phyloP scores from a whole-genome alignment of 2,888 invertebrate genomes.

The Drosophila sordidapex region DNA sequence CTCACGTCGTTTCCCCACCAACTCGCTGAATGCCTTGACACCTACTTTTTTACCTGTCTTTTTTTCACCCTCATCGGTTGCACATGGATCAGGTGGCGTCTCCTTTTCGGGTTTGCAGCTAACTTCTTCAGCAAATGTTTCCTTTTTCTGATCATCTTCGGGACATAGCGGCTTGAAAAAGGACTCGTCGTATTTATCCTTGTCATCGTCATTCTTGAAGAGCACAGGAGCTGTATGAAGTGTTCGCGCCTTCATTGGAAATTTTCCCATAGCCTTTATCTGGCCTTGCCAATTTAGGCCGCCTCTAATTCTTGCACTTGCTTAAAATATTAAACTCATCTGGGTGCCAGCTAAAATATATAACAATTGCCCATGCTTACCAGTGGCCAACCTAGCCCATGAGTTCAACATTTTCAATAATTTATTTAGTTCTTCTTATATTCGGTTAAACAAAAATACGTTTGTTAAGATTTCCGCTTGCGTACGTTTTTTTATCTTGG shows the following conservation, averaged over 20 bases:
- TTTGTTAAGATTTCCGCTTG: background rate
- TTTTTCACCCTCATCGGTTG: background rate
- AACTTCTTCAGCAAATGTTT: background rate
- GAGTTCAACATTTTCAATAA: slow-evolving; percentile 43
- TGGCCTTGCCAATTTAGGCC: background rate
- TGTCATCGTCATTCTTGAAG: slow-evolving; percentile 34
- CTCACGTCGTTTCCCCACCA: slow-evolving; percentile 44
- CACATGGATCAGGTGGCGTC: background rate
- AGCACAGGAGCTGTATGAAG: slow-evolving; percentile 27
- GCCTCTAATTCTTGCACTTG: slow-evolving; percentile 19
- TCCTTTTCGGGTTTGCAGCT: background rate
- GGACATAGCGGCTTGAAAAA: slow-evolving; percentile 18
- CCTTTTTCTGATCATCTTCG: slow-evolving; percentile 1
- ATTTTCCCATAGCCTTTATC: background rate
- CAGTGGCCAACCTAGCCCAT: slow-evolving; percentile 49
- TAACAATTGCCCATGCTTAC: slow-evolving; percentile 35
- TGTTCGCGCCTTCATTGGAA: slow-evolving; percentile 14
- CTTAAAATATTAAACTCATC: slow-evolving; percentile 21
- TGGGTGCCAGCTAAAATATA: background rate
- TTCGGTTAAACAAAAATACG: background rate
- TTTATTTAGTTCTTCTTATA: background rate
- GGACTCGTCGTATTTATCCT: slow-evolving; percentile 10
- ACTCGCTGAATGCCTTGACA: slow-evolving; percentile 1
- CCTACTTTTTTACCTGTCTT: background rate
- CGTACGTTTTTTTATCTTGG: background rate